phyloP scores from a whole-genome alignment of 2,888 invertebrate genomes.

The Mycalesis mineus region DNA sequence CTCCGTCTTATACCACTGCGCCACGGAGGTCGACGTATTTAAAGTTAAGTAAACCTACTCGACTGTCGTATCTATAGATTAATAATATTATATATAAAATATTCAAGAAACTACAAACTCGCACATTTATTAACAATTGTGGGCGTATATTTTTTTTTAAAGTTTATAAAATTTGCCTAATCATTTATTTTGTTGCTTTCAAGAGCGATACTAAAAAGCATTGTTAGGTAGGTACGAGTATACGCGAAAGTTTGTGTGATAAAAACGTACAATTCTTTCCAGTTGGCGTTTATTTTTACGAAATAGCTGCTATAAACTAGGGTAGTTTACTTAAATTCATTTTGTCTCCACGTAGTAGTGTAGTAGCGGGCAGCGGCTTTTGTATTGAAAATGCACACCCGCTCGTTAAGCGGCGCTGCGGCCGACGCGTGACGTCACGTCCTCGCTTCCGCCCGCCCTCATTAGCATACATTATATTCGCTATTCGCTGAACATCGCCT shows the following conservation, averaged over 20 bases:
- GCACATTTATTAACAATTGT: too few species aligned
- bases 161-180: too few species aligned
- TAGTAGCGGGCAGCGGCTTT: slow-evolving; percentile 38
- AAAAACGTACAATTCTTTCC: neutral
- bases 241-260: neutral
- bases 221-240: too few species aligned
- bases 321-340: slow-evolving; percentile 20
- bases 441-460: slow-evolving; percentile 60
- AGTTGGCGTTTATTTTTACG: neutral
- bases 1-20: too few species aligned
- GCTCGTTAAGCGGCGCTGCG: slow-evolving; percentile 71
- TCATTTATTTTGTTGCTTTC: too few species aligned
- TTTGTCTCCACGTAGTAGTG: slow-evolving; percentile 25
- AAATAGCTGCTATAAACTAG: neutral
- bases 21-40: too few species aligned
- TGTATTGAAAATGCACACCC: slow-evolving; percentile 68
- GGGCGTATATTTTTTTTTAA: too few species aligned
- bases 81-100: too few species aligned
- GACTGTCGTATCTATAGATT: too few species aligned
- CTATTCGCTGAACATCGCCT: slow-evolving; percentile 63
- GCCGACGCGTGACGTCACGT: slow-evolving; percentile 74
- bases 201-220: too few species aligned
- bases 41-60: too few species aligned
- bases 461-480: slow-evolving; percentile 77
- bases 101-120: too few species aligned